phyloP scores from a whole-genome alignment of 1,140 invertebrate species.

The Aphis gossypii region DNA sequence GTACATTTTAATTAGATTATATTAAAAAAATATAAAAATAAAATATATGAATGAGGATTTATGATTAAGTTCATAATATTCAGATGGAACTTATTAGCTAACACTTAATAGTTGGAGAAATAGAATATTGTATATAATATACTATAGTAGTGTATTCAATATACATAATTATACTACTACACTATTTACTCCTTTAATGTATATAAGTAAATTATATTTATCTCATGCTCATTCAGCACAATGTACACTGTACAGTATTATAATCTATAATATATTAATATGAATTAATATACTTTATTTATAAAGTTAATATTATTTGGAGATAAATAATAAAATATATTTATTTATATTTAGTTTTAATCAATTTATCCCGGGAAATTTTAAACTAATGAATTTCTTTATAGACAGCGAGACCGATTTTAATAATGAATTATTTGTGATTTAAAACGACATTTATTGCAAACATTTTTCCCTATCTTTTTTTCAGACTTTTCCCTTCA shows the following conservation, averaged over 20 bases:
- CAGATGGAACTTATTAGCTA: background rate
- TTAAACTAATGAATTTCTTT: background rate
- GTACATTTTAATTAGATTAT: background rate
- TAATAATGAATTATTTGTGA: background rate
- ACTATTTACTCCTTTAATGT: too few species aligned
- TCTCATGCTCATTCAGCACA: background rate
- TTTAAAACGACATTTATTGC: slow-evolving; percentile 9
- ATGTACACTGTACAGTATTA: background rate
- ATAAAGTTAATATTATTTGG: background rate
- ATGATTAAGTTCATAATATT: background rate
- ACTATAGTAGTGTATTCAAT: too few species aligned
- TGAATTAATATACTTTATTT: background rate
- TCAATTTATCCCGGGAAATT: background rate
- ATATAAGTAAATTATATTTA: background rate
- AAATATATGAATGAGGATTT: background rate
- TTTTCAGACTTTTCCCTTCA: background rate
- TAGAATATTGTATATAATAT: too few species aligned
- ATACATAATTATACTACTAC: too few species aligned
- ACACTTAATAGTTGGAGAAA: background rate
- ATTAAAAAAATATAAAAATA: background rate
- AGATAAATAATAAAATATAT: background rate
- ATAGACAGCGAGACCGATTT: background rate
- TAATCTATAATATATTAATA: background rate
- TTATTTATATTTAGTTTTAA: background rate
- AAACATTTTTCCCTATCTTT: background rate